phyloP scores from a whole-genome alignment of 2,888 invertebrate genomes.

The Cremastinae sp. region DNA sequence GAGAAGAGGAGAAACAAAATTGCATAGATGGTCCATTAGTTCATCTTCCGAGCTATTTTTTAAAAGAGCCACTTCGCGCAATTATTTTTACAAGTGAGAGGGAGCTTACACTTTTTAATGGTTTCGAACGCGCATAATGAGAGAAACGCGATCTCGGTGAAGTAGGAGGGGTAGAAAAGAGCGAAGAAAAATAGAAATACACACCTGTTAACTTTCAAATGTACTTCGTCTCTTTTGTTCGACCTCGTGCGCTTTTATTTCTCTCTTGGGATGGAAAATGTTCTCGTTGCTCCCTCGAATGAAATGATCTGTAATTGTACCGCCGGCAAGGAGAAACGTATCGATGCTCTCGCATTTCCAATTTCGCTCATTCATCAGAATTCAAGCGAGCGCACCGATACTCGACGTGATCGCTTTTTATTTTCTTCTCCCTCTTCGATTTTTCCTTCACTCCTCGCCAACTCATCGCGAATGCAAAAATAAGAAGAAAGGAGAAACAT shows the following conservation, averaged over 20 bases:
- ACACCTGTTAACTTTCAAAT: slow-evolving; percentile 57
- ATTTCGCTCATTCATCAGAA: slow-evolving; percentile 51
- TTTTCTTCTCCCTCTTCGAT: neutral
- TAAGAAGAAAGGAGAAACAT: neutral
- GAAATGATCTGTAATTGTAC: slow-evolving; percentile 50
- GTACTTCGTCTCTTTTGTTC: slow-evolving; percentile 37
- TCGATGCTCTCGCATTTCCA: slow-evolving; percentile 50
- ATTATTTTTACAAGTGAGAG: slow-evolving; percentile 41
- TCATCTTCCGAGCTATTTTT: slow-evolving; percentile 19
- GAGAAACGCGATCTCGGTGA: slow-evolving; percentile 41
- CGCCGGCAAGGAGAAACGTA: slow-evolving; percentile 55
- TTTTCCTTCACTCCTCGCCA: neutral
- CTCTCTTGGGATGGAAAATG: slow-evolving; percentile 11
- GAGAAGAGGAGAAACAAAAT: slow-evolving; percentile 3
- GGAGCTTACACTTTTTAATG: slow-evolving; percentile 35
- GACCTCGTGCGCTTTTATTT: slow-evolving; percentile 2
- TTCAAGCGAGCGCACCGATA: slow-evolving; percentile 45
- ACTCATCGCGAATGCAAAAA: too few species aligned
- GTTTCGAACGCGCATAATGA: slow-evolving; percentile 47
- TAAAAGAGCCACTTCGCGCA: slow-evolving; percentile 24
- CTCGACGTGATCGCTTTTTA: slow-evolving; percentile 11
- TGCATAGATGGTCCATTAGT: slow-evolving; percentile 24
- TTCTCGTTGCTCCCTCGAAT: slow-evolving; percentile 39
- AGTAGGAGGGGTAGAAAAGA: slow-evolving; percentile 30
- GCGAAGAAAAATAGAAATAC: slow-evolving; percentile 45